Base-by-base conservation (phyloP, 2,888 invertebrate species). In the Mythimna albipuncta region DNA sequence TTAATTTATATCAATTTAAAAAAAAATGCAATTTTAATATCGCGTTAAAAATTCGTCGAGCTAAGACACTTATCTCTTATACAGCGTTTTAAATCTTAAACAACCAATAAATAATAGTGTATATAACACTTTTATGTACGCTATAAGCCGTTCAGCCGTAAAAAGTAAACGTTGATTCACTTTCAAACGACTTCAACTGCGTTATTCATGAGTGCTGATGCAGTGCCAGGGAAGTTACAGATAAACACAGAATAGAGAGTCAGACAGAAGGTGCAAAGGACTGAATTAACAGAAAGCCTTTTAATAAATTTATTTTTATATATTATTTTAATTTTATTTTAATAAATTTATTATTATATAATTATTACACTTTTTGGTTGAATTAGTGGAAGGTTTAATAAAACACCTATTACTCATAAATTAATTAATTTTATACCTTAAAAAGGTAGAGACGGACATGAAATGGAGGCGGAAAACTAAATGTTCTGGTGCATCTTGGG, bases 161-260 rank as follows among this genome's bases (percentile, higher is more conserved):
- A 84, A 84, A 82, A 76, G 77, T 84, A 76, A 85, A 77, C 70
- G 71, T 71, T 65, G 84, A 72, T 81, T 81, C 81, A 67, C 82
- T 82, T 76, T 69, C 84, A 78, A 75, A 69, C 79, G 84, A 75
- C 68, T 77, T 32, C 32, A 50, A 64, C 65, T 85, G 77, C 74
- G 77, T 85, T 85, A 85, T 85, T 85, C 85, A 85, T 85, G 86
- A 85, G 78, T 64, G 72, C 58, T 83, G 86, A 85, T 85, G 82
- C 85, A 84, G 69, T 75, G 80, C 72, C 58, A 68, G 75, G 44
- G 44, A 84, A 85, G 82, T 85, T 85, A 58, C 58, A 80, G 84
- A 75, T 84, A 54, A 32, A 11, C 47, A 47, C 13, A 54, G 77
- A 70, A 13, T 21, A 47, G 9, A n/a, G 47, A 77, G 55, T 0